Conservation (phyloP, 2,113 vertebrate genomes). For the Poicephalus meyeri region DNA sequence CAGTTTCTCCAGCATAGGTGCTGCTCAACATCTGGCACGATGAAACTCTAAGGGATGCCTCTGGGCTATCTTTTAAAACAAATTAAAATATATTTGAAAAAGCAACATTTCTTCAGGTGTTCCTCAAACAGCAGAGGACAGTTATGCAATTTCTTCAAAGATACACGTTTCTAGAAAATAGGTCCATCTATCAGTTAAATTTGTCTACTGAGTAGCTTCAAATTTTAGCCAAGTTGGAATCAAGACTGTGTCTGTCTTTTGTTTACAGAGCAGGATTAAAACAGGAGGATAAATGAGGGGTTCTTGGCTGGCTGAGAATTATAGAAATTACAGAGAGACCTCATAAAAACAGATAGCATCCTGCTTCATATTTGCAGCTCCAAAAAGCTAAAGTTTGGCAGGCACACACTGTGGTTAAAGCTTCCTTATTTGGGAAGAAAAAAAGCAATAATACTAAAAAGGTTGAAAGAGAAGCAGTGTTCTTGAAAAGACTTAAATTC, state of each 20-base stretch:
- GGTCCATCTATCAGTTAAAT: background rate
- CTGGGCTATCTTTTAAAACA: background rate
- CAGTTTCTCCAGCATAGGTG: background rate
- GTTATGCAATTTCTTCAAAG: background rate
- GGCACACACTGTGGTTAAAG: background rate
- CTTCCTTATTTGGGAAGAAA: slow-evolving; percentile 72
- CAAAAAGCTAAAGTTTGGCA: slow-evolving; percentile 59
- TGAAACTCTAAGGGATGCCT: background rate
- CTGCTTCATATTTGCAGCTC: slow-evolving; percentile 44
- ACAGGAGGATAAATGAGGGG: slow-evolving; percentile 39
- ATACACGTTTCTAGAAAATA: background rate
- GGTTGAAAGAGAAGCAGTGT: background rate
- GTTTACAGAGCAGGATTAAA: slow-evolving; percentile 51
- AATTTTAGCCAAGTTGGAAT: slow-evolving; percentile 11
- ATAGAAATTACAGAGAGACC: slow-evolving; percentile 65
- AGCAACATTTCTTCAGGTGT: background rate
- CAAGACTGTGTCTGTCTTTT: background rate
- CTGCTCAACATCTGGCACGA: background rate
- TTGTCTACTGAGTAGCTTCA: background rate
- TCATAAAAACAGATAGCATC: slow-evolving; percentile 63
- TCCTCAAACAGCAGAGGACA: background rate
- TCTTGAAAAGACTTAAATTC: background rate
- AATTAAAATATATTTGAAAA: background rate
- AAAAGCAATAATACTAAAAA: slow-evolving; percentile 38
- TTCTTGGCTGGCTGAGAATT: slow-evolving; percentile 50